Conservation (phyloP, 2,113 vertebrate species). For the Scolopax mira region DNA sequence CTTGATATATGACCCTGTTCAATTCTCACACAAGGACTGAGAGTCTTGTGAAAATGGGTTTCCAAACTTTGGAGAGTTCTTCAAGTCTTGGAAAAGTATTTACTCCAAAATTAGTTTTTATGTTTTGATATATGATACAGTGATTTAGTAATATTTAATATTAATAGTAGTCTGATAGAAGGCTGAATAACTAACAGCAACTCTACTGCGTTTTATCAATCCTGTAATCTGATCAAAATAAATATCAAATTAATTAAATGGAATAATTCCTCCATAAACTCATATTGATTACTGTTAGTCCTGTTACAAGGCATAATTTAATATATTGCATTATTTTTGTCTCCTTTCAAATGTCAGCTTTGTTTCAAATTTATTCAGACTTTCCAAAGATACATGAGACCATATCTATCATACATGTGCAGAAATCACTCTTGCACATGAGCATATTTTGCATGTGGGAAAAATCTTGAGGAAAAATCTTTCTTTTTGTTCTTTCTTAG, state of each 20-base stretch:
- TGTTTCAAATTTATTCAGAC: background rate
- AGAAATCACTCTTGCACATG: background rate
- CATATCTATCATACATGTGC: background rate
- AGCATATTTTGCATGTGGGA: background rate
- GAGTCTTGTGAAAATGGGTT: accelerated
- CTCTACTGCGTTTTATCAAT: background rate
- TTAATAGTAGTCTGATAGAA: background rate
- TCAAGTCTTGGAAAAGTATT: background rate
- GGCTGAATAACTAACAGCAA: background rate
- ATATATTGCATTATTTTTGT: background rate
- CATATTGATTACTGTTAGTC: background rate
- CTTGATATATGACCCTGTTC: background rate
- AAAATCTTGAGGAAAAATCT: background rate
- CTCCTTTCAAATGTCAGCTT: background rate
- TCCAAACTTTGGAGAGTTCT: background rate
- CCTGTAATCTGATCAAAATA: background rate
- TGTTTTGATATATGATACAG: background rate
- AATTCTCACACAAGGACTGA: background rate
- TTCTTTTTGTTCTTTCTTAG: background rate
- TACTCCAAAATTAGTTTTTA: background rate
- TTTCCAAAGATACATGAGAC: background rate
- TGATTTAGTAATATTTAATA: background rate
- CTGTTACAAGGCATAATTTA: background rate
- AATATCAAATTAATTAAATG: background rate
- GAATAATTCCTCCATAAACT: background rate